Evolutionary conservation across 2,797 vertebrate species (phyloP).

Genomic region (Anguilla megastoma): DNA sequence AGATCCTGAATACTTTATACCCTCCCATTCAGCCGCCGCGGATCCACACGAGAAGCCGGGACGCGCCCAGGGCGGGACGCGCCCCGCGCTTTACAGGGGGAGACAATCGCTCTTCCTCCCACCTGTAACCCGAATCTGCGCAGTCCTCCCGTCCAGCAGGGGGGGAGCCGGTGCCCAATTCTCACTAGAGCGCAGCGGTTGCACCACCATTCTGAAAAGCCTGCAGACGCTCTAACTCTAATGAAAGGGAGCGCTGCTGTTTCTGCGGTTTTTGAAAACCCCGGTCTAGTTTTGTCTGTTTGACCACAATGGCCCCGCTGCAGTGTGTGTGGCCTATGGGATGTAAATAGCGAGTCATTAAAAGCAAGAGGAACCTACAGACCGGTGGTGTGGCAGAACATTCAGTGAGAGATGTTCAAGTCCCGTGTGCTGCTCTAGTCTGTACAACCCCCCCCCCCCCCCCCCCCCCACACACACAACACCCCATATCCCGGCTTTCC

Average conservation of each 20-base stretch:
- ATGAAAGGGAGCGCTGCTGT: neutral
- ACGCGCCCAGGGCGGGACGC: neutral
- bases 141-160: slow-evolving; percentile 8
- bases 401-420: neutral
- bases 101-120: neutral
- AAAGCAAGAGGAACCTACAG: neutral
- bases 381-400: neutral
- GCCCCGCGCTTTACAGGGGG: neutral
- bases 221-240: neutral
- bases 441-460: neutral
- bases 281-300: neutral
- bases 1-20: slow-evolving; percentile 69
- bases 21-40: slow-evolving; percentile 48
- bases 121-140: neutral
- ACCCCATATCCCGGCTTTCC: slow-evolving; percentile 33
- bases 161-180: neutral
- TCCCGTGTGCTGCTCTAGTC: neutral
- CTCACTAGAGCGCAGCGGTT: slow-evolving; percentile 22
- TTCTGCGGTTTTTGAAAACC: too few species aligned
- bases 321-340: neutral
- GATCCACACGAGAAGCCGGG: neutral
- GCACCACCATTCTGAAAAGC: neutral
- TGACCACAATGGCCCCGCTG: neutral
- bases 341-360: neutral
- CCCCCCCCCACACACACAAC: too few species aligned